Evolutionary conservation across 2,797 vertebrate genomes (phyloP).

Genomic region (Halcyon leucocephala): DNA sequence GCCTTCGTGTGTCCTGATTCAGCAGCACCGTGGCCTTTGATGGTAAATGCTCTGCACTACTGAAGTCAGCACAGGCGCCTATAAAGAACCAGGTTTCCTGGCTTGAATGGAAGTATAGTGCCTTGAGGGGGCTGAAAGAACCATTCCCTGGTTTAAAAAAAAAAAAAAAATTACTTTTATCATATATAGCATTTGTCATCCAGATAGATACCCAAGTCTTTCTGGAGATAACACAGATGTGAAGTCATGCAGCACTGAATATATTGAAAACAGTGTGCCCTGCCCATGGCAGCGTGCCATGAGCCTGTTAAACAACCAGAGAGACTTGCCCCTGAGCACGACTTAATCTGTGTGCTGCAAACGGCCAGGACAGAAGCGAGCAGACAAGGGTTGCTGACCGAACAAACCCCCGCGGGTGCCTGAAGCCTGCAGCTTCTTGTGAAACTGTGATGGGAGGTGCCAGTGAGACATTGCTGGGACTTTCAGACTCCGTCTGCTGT

Average conservation of each 20-base stretch:
- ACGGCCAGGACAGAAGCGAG: fast-evolving
- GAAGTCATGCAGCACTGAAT: slow-evolving; percentile 14
- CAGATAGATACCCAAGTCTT: background rate
- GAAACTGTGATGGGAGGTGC: background rate
- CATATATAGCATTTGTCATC: background rate
- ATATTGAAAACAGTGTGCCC: background rate
- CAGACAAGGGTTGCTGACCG: background rate
- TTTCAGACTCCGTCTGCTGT: background rate
- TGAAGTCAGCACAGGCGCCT: background rate
- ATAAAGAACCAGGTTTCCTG: background rate
- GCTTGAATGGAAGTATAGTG: background rate
- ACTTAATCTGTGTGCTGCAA: background rate
- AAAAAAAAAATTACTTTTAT: background rate
- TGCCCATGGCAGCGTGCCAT: background rate
- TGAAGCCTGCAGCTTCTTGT: background rate
- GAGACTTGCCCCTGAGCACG: background rate
- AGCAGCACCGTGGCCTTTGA: background rate
- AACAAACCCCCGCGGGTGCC: background rate
- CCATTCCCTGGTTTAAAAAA: background rate
- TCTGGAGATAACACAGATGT: background rate
- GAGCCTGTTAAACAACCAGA: background rate
- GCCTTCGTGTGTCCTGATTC: background rate
- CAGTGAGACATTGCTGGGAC: background rate
- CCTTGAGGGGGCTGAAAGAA: background rate
- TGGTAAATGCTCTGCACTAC: background rate